Conservation (phyloP, 2,797 vertebrate species). For the Falco rusticolus region DNA sequence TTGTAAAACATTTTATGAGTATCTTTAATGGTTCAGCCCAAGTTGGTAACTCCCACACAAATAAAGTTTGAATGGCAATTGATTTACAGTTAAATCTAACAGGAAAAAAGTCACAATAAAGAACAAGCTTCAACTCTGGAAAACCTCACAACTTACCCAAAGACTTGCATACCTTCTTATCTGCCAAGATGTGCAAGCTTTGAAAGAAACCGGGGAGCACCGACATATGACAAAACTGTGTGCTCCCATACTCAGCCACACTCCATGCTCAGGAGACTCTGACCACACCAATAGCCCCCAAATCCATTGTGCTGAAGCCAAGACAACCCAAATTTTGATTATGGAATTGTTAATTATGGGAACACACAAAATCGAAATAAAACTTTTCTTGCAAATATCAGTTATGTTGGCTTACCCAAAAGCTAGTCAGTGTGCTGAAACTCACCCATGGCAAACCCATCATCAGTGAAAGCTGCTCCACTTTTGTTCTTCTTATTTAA, state of each 20-base stretch:
- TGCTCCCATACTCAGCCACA: neutral
- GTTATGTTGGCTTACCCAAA: neutral
- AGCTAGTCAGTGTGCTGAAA: neutral
- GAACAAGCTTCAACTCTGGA: neutral
- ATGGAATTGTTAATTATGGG: neutral
- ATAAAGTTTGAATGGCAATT: neutral
- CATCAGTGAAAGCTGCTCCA: conserved; percentile 96
- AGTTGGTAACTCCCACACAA: neutral
- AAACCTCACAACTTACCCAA: neutral
- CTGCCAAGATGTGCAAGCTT: neutral
- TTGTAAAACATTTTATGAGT: neutral
- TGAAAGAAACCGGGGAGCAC: neutral
- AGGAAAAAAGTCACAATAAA: neutral
- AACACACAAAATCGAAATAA: neutral
- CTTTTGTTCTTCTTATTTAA: conserved; percentile 98
- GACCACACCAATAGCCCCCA: neutral
- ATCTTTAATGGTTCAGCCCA: neutral
- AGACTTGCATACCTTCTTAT: neutral
- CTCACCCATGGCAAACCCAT: conserved; percentile 99
- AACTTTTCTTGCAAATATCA: neutral
- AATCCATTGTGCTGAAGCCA: neutral
- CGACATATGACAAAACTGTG: neutral
- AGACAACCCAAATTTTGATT: neutral
- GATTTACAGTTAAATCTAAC: neutral
- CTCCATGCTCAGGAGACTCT: neutral